Percentiles rank a stretch among this genome's conserved stretches.
Evolutionary conservation across 1,140 invertebrate genomes (phyloP).

Genomic region (Sinella curviseta): DNA sequence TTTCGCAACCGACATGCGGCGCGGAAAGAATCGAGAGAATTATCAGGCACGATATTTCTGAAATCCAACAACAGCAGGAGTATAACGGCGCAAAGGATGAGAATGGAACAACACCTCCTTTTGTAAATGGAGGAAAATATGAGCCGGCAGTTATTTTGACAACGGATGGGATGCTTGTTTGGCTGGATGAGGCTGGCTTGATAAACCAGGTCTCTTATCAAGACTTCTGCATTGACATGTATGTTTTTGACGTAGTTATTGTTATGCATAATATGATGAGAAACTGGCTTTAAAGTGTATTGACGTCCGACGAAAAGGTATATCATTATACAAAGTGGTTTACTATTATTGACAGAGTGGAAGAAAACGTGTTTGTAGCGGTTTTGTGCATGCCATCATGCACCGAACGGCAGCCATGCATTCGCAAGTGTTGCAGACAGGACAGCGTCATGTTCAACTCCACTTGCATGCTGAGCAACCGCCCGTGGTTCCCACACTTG

Average conservation of each 20-base stretch:
- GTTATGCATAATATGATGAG: not conserved
- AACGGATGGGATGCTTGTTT: conserved; percentile 37
- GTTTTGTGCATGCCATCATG: conserved; percentile 44
- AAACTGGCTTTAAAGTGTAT: too few species aligned
- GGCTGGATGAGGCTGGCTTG: conserved; percentile 38
- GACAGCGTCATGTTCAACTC: conserved; percentile 34
- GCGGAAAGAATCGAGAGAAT: conserved; percentile 31
- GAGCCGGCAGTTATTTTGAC: conserved; percentile 35
- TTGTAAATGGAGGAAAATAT: not conserved
- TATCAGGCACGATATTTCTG: conserved; percentile 21
- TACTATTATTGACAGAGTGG: conserved; percentile 34
- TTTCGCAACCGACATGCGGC: conserved; percentile 34
- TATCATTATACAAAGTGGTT: not conserved
- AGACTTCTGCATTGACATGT: conserved; percentile 48
- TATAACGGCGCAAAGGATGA: not conserved
- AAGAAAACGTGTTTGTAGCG: conserved; percentile 41
- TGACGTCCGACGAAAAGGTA: too few species aligned
- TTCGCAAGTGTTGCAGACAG: conserved; percentile 47
- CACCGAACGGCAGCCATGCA: conserved; percentile 39
- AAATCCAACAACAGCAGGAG: not conserved
- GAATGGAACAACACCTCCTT: not conserved
- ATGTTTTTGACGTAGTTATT: too few species aligned
- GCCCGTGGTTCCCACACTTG: conserved; percentile 39
- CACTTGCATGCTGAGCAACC: conserved; percentile 31
- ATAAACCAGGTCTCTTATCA: conserved; percentile 28